Evolutionary conservation across 2,113 vertebrate species (phyloP), one percentile per base, ranked within the genome.

Genomic region (Perca flavescens): DNA sequence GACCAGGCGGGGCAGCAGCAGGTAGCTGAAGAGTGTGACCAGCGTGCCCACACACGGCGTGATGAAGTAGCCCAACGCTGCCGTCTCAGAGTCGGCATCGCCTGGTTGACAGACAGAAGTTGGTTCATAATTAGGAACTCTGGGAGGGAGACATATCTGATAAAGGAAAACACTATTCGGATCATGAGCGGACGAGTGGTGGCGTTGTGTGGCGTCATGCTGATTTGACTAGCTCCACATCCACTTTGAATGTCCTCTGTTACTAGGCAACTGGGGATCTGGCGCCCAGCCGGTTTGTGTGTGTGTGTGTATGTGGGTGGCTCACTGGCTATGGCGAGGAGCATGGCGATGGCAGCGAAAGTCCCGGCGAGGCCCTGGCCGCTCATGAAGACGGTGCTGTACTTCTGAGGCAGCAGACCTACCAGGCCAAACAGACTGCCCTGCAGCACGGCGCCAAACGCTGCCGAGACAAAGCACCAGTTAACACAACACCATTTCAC

Each of bases 361-460:
- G 95, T 96, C 28, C 97, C 97, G 0, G 97, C 97, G 67, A 97
- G 94, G 25, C 96, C 96, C 83, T 97, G 97, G 68, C 96, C 97
- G 0, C 97, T 97, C 95, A 97, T 96, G 79, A 97, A 97, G 50
- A 96, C 34, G 6, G 95, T 91, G 87, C 95, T 97, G 95, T 96
- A 98, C 80, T 83, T 91, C 73, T 95, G 96, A 0, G 96, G 96
- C 77, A 97, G 94, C 78, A 94, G 92, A 2, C 96, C 96, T 82
- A 97, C 94, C 83, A 97, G 91, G 16, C 96, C 97, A 0, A 98
- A 97, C 53, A 96, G 94, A 78, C 96, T 97, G 66, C 96, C 96
- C 89, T 97, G 96, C 73, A 97, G 87, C 50, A 97, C 89, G 1
- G 97, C 97, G 0, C 95, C 92, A 0, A 97, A 97, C 0, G 96